Percentiles rank a stretch among this genome's conserved stretches.
These are phyloP conservation scores for Drosophila seguyi DNA, from an alignment of 1,140 invertebrate genomes.

Conservation along the genomic window DNA sequence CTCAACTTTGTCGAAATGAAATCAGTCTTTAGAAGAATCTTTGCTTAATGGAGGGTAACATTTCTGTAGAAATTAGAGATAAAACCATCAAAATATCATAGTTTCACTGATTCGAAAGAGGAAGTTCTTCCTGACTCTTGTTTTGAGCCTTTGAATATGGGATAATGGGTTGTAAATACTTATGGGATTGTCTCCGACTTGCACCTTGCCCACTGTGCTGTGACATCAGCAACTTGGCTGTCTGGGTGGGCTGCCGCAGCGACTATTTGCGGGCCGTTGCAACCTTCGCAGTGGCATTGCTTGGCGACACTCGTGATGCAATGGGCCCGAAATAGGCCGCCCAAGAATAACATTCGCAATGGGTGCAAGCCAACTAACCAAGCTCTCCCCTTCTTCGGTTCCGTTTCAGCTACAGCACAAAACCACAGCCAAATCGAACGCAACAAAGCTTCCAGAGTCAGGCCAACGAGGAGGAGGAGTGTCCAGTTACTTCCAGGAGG, in stretches of 20 bases:
- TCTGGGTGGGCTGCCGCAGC: constrained; percentile 18
- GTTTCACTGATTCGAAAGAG: too few relatives aligned
- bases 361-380: constrained; percentile 35
- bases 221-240: constrained; percentile 4
- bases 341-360: constrained; percentile 33
- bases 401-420: constrained; percentile 48
- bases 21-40: too few relatives aligned
- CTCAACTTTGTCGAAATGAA: too few relatives aligned
- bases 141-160: not conserved
- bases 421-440: constrained; percentile 66
- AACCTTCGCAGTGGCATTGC: constrained; percentile 61
- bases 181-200: not conserved
- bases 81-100: too few relatives aligned
- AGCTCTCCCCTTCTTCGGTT: not conserved
- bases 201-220: constrained; percentile 2
- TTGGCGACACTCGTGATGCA: constrained; percentile 57
- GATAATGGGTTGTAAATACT: not conserved
- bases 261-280: constrained; percentile 50
- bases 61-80: too few relatives aligned
- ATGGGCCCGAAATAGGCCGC: constrained; percentile 48
- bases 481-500: constrained; percentile 58
- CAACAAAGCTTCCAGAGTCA: constrained; percentile 68
- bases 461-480: constrained; percentile 34
- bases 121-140: not conserved
- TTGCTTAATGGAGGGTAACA: too few relatives aligned